These are phyloP conservation scores for Pseudococcus jackbeardsleyi DNA, from an alignment of 2,888 invertebrate species.

Conservation along the genomic window DNA sequence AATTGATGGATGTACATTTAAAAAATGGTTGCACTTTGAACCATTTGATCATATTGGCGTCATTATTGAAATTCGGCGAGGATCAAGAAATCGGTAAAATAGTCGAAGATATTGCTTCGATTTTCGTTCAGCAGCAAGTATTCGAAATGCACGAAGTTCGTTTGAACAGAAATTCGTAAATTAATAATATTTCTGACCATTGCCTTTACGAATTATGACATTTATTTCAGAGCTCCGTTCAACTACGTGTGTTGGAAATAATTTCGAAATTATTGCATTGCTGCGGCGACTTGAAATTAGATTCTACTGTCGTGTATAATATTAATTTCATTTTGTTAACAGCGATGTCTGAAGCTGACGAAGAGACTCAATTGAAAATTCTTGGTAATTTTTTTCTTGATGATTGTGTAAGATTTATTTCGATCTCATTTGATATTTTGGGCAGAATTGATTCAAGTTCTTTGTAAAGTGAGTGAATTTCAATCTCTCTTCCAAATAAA, in stretches of 20 bases:
- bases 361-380: conserved; percentile 8
- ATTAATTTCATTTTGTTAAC: conserved; percentile 34
- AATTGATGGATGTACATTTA: conserved; percentile 77
- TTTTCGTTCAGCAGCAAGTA: conserved; percentile 75
- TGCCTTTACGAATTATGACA: background rate
- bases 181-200: background rate
- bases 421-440: background rate
- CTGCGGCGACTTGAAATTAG: background rate
- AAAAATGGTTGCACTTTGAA: conserved; percentile 72
- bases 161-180: no score
- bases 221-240: conserved; percentile 9
- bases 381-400: background rate
- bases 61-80: conserved; percentile 76
- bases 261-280: conserved; percentile 46
- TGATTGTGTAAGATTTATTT: background rate
- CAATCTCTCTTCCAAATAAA: background rate
- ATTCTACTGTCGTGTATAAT: background rate
- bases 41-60: conserved; percentile 75
- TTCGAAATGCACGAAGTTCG: conserved; percentile 74
- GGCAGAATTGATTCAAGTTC: conserved; percentile 2
- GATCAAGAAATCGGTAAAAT: conserved; percentile 71
- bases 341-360: background rate
- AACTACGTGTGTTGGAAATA: conserved; percentile 20
- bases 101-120: conserved; percentile 74
- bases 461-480: background rate